phyloP scores from a whole-genome alignment of 2,113 vertebrate species.

The Archilochus colubris region DNA sequence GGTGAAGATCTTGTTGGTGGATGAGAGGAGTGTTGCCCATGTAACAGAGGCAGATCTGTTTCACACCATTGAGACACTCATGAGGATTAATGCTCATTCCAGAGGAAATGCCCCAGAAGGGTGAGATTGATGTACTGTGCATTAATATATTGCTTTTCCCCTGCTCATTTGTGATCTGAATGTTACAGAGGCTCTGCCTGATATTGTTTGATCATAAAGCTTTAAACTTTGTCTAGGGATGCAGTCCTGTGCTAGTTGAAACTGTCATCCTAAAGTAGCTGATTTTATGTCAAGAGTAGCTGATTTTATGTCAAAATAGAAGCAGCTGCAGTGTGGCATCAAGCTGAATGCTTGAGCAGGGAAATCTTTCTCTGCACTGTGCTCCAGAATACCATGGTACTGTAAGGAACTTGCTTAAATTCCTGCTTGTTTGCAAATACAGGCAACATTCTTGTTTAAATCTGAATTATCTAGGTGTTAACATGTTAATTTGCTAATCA shows the following conservation, averaged over 20 bases:
- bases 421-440: neutral
- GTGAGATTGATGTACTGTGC: constrained; percentile 73
- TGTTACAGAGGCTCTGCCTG: neutral
- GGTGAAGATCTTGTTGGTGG: constrained; percentile 95
- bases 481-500: neutral
- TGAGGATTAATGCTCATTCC: constrained; percentile 98
- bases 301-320: neutral
- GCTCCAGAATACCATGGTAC: neutral
- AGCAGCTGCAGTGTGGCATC: neutral
- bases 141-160: neutral
- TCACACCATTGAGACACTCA: constrained; percentile 97
- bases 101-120: constrained; percentile 97
- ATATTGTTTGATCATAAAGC: neutral
- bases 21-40: constrained; percentile 94
- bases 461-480: neutral
- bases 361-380: neutral
- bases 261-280: neutral
- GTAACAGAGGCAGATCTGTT: constrained; percentile 97
- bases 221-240: neutral
- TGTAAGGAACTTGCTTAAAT: neutral
- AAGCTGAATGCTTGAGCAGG: neutral
- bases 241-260: neutral
- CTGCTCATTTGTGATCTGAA: neutral
- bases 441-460: neutral
- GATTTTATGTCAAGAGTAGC: too few relatives aligned